Base-by-base conservation (phyloP, 2,888 invertebrate species). In the Andrena flavipes region DNA sequence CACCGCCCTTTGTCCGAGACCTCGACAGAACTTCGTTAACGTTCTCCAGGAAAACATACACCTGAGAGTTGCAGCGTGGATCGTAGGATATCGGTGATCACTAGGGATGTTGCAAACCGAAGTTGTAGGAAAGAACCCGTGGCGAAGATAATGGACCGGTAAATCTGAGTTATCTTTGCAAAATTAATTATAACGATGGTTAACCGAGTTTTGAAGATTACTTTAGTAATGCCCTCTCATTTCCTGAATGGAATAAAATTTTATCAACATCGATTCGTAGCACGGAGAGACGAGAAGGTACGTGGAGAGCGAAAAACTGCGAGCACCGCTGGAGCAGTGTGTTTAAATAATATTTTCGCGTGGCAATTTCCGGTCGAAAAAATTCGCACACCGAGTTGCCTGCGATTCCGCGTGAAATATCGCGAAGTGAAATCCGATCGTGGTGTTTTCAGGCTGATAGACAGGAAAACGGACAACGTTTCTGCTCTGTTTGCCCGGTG, bases 41-140 rank as follows among this genome's bases (percentile, higher is more conserved):
- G 70, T 80, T 68, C 64, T 42, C 49, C 13, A 62, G 80, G 78
- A 86, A 86, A 84, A 85, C 81, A 84, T 72, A 67, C 80, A 48
- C 78, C 29, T 20, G 60, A 68, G 85, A 80, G 65, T 51, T 60
- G 35, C 16, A 13, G 20, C 59, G 68, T 48, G 59, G 35, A 65
- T 68, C 42, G 35, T 69, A 16, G 30, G 49, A 54, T 73, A 51
- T 67, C 70, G 81, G 73, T 81, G 81, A 83, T 81, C 76, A 62
- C 35, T 49, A 65, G 42, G 20, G 42, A 62, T 13, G 30, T 48
- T 3, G 8, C 42, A 26, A 13, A 35, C 30, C 1, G 29, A 72
- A 35, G 72, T 54, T 35, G 13, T 4, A n/a, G 23, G 29, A 68
- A 42, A 49, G 67, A 68, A 49, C 59, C 29, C 20, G 13, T n/a